Evolutionary conservation across 2,797 vertebrate species (phyloP).

Genomic region (Sternarchorhynchus goeldii): DNA sequence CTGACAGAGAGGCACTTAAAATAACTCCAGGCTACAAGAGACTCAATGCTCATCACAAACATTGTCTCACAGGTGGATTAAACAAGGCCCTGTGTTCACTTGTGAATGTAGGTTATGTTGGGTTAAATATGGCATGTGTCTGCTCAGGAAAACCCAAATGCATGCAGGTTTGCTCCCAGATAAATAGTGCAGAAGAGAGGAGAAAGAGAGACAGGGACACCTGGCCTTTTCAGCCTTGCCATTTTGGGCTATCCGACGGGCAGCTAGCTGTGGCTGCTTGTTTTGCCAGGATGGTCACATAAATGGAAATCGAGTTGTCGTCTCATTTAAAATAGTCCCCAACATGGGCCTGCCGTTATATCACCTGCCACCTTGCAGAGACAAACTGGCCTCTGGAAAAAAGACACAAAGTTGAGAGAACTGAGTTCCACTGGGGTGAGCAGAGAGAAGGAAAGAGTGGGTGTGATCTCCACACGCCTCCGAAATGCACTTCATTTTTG

Average conservation of each 20-base stretch:
- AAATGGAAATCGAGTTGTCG: conserved; percentile 36
- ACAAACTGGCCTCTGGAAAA: conserved; percentile 34
- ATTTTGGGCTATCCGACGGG: conserved; percentile 14
- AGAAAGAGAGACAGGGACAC: background rate
- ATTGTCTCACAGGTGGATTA: background rate
- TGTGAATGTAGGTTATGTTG: background rate
- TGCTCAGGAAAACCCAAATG: background rate
- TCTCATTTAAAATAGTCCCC: conserved; percentile 46
- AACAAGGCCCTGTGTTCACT: background rate
- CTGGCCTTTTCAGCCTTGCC: conserved; percentile 1
- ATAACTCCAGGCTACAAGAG: no score
- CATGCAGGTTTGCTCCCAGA: background rate
- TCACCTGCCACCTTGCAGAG: conserved; percentile 36
- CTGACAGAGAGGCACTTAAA: no score
- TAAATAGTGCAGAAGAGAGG: background rate
- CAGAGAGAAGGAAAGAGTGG: conserved; percentile 16
- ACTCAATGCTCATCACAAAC: background rate
- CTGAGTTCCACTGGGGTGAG: conserved; percentile 28
- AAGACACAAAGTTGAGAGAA: conserved; percentile 28
- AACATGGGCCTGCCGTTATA: conserved; percentile 30
- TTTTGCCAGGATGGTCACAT: background rate
- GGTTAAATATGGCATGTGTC: background rate
- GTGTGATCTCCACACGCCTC: conserved; percentile 26
- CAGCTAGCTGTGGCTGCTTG: background rate
- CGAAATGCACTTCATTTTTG: conserved; percentile 53